These are phyloP conservation scores for Riptortus pedestris DNA, from an alignment of 1,140 invertebrate species.

Conservation along the genomic window DNA sequence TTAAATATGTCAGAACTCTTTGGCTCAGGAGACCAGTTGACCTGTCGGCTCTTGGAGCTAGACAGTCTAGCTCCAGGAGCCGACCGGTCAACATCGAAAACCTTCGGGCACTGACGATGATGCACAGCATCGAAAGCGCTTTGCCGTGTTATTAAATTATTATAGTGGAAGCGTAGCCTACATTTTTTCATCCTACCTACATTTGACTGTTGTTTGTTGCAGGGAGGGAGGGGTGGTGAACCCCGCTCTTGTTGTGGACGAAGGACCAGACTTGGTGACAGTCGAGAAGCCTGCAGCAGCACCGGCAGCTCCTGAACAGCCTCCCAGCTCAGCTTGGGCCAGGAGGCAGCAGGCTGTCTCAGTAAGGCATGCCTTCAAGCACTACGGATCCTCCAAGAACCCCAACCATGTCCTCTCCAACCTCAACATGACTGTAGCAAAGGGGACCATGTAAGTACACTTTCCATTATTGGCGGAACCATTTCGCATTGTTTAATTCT, in stretches of 20 bases:
- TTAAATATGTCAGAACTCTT: no score
- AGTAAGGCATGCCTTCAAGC: constrained; percentile 73
- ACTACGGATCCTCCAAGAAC: constrained; percentile 72
- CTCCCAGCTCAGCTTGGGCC: constrained; percentile 55
- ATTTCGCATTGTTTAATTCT: neutral
- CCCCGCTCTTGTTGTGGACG: constrained; percentile 24
- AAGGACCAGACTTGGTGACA: constrained; percentile 12
- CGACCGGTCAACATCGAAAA: no score
- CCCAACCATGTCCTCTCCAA: constrained; percentile 73
- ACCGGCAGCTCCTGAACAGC: constrained; percentile 25
- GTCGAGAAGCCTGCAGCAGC: constrained; percentile 2
- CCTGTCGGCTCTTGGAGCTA: no score
- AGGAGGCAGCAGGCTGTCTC: constrained; percentile 69
- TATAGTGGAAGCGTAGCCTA: no score
- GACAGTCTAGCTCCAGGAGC: no score
- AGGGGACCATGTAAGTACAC: constrained; percentile 76
- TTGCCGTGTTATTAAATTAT: no score
- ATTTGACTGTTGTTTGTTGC: constrained; percentile 17
- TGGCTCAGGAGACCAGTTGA: no score
- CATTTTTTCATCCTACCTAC: no score
- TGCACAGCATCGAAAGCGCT: no score
- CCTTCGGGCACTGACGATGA: no score
- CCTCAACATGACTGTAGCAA: constrained; percentile 80
- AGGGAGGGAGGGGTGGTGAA: constrained; percentile 29
- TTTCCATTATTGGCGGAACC: no score